These are phyloP conservation scores for Whitmania pigra DNA, from an alignment of 1,140 invertebrate genomes.

Conservation along the genomic window DNA sequence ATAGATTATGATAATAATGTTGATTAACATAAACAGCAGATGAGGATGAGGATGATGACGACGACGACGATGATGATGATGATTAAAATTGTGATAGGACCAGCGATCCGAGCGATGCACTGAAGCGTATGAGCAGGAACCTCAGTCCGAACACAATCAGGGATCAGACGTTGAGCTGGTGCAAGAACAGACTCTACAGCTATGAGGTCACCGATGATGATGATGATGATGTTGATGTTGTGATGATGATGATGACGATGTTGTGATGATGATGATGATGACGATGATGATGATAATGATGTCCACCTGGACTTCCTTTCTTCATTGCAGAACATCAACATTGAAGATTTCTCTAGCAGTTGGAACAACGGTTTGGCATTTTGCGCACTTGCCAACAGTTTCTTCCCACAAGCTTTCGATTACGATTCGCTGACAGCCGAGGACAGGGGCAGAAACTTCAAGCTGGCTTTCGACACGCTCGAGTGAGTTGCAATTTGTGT, in stretches of 20 bases:
- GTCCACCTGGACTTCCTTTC: not conserved
- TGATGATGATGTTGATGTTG: no score
- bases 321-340: constrained; percentile 21
- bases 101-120: no score
- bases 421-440: not conserved
- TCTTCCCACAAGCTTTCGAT: constrained; percentile 22
- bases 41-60: no score
- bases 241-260: not conserved
- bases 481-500: constrained; percentile 8
- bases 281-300: no score
- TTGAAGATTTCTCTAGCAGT: constrained; percentile 22
- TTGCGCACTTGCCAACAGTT: constrained; percentile 25
- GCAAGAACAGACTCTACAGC: constrained; percentile 5
- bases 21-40: no score
- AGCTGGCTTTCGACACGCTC: constrained; percentile 15
- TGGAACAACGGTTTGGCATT: constrained; percentile 26
- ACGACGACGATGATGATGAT: no score
- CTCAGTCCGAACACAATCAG: constrained; percentile 9
- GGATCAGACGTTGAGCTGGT: constrained; percentile 18
- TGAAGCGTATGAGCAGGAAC: not conserved
- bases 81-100: no score
- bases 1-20: no score
- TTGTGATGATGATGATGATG: not conserved
- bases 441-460: constrained; percentile 10
- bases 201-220: not conserved